Evolutionary conservation across 2,888 invertebrate genomes (phyloP).

Genomic region (Tanypteryx hageni): DNA sequence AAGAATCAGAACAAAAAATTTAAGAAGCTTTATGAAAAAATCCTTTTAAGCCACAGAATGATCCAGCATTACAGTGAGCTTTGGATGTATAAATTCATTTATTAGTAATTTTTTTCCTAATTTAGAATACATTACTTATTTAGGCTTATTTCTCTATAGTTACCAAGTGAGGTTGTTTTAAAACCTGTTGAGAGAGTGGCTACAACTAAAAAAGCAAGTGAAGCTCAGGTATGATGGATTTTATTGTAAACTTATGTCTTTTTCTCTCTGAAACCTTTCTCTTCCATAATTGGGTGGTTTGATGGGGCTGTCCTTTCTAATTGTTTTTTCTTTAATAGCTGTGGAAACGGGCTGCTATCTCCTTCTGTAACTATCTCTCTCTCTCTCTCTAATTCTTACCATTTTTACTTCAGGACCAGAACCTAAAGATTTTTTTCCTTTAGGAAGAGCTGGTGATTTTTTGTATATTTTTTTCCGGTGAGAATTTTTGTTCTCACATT

Average conservation of each 20-base stretch:
- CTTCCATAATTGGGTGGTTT: constrained; percentile 36
- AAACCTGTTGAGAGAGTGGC: constrained; percentile 40
- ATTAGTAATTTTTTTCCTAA: background rate
- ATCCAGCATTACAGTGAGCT: too few relatives aligned
- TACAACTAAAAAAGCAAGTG: constrained; percentile 10
- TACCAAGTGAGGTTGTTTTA: constrained; percentile 48
- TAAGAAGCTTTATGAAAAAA: too few relatives aligned
- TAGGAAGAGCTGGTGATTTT: constrained; percentile 38
- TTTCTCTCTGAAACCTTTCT: constrained; percentile 46
- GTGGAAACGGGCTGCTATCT: constrained; percentile 45
- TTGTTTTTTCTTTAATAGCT: constrained; percentile 42
- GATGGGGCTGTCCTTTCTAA: constrained; percentile 31
- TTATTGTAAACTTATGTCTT: background rate
- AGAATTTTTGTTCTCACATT: constrained; percentile 5
- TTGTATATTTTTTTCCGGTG: constrained; percentile 50
- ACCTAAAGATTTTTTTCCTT: constrained; percentile 22
- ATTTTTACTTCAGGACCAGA: constrained; percentile 33
- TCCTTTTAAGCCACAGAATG: too few relatives aligned
- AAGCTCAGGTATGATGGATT: constrained; percentile 28
- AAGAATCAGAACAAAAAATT: too few relatives aligned
- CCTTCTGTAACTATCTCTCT: constrained; percentile 7
- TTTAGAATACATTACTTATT: background rate
- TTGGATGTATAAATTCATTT: too few relatives aligned
- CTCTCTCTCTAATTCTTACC: constrained; percentile 32
- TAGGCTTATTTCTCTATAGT: constrained; percentile 49